Base-by-base conservation (phyloP, 2,888 invertebrate species). In the Apodemia duryi region DNA sequence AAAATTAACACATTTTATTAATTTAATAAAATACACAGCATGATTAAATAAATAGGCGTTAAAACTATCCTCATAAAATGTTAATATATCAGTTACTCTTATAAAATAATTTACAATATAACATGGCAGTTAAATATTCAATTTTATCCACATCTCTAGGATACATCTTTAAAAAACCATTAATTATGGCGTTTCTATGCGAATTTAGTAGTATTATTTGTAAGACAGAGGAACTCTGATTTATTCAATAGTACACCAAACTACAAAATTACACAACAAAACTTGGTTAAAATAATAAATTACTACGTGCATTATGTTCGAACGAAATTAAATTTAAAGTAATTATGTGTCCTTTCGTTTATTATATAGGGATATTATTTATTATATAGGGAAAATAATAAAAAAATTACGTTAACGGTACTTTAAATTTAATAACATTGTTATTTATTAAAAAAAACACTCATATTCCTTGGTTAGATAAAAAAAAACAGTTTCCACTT, bases 41-140 rank as follows among this genome's bases (percentile, higher is more conserved):
- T 75, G 72, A 82, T 78, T 79, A 86, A 89, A 89, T 90, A 90
- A 90, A 89, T 91, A 88, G 80, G 80, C 84, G 85, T 83, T 83
- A 83, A 62, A 84, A 68, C 72, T 82, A 85, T 84, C 82, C 75
- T 79, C 82, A 81, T 80, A 81, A 79, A 79, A 75, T 80, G 84
- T 87, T 86, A 88, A 85, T 85, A 88, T 81, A 84, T 80, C 81
- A 79, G 77, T 80, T 57, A 29, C 6, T 57, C 57, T 57, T 54
- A 54, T 72, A 74, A 68, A 68, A 67, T 67, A 70, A 72, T 70
- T 70, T 69, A 69, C 62, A 71, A 70, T 71, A 72, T 70, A 69
- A 72, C 65, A 67, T 66, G 70, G 69, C 67, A 68, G 69, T 67
- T 71, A 70, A 69, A 52, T 52, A 52, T 52, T 38, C 38, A 38